Percentiles rank a stretch among this genome's conserved stretches.
Conservation (phyloP, 1,140 invertebrate genomes). For the Eurosta solidaginis region DNA sequence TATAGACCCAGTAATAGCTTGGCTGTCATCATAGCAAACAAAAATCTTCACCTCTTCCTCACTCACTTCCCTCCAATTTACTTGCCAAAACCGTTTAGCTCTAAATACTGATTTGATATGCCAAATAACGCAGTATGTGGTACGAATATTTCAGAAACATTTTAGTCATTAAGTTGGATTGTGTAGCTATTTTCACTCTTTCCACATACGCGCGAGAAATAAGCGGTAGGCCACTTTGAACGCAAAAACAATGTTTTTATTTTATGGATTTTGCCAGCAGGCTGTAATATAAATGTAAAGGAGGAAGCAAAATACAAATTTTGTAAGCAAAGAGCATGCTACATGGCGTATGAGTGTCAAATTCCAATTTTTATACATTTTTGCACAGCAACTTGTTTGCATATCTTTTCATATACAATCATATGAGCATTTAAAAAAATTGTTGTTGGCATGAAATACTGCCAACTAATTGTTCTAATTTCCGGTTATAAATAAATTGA, state of each 20-base stretch:
- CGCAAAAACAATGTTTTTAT: background rate
- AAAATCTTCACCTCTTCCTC: background rate
- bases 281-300: background rate
- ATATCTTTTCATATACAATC: background rate
- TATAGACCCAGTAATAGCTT: background rate
- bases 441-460: background rate
- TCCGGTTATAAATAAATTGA: constrained; percentile 17
- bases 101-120: background rate
- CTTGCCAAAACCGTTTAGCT: background rate
- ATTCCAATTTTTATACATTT: background rate
- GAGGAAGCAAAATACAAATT: background rate
- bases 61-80: background rate
- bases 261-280: constrained; percentile 9
- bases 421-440: background rate
- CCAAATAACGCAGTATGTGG: too few species aligned
- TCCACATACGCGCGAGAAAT: background rate
- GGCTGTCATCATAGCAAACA: background rate
- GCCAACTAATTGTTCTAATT: constrained; percentile 12
- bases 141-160: background rate
- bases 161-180: background rate
- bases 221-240: background rate
- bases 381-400: background rate
- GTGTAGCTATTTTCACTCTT: too few species aligned
- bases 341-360: background rate
- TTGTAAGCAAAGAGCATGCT: background rate